A percentile compares a stretch with the other conserved stretches of the same genome.
Evolutionary conservation across 2,888 invertebrate genomes (phyloP).

Genomic region (Diloba caeruleocephala): DNA sequence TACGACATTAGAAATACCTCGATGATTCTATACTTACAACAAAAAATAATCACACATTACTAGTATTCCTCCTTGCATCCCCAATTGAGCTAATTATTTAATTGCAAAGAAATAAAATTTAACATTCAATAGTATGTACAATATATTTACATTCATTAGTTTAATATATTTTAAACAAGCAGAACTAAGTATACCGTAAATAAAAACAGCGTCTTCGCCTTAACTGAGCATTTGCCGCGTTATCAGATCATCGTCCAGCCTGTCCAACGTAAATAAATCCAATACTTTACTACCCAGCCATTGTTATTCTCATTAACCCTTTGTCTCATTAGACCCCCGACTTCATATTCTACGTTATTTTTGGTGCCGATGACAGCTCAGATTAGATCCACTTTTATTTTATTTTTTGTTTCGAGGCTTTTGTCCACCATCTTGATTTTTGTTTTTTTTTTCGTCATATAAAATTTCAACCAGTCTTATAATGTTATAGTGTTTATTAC

Average conservation of each 20-base stretch:
- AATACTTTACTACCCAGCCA: slow-evolving; percentile 83
- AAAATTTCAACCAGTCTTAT: slow-evolving; percentile 58
- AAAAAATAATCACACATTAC: too few relatives aligned
- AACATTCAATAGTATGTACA: too few relatives aligned
- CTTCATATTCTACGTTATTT: slow-evolving; percentile 84
- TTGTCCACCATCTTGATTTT: slow-evolving; percentile 62
- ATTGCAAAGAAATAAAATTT: too few relatives aligned
- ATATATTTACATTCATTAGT: too few relatives aligned
- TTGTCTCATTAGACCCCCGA: slow-evolving; percentile 85
- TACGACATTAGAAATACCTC: too few relatives aligned
- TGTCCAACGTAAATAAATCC: slow-evolving; percentile 85
- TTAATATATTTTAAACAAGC: neutral
- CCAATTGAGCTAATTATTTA: too few relatives aligned
- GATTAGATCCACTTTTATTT: slow-evolving; percentile 76
- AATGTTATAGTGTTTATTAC: slow-evolving; percentile 59
- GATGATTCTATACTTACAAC: too few relatives aligned
- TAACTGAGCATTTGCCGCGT: slow-evolving; percentile 76
- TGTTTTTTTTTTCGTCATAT: slow-evolving; percentile 57
- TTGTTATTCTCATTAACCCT: slow-evolving; percentile 88
- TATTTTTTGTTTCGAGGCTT: slow-evolving; percentile 54
- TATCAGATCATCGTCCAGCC: slow-evolving; percentile 81
- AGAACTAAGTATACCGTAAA: neutral
- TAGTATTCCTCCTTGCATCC: too few relatives aligned
- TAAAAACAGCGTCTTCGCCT: slow-evolving; percentile 62
- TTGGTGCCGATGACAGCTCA: slow-evolving; percentile 80